A percentile compares a stretch with the other conserved stretches of the same genome.
Evolutionary conservation across 2,888 invertebrate species (phyloP).

Genomic region (Cremastinae sp.): DNA sequence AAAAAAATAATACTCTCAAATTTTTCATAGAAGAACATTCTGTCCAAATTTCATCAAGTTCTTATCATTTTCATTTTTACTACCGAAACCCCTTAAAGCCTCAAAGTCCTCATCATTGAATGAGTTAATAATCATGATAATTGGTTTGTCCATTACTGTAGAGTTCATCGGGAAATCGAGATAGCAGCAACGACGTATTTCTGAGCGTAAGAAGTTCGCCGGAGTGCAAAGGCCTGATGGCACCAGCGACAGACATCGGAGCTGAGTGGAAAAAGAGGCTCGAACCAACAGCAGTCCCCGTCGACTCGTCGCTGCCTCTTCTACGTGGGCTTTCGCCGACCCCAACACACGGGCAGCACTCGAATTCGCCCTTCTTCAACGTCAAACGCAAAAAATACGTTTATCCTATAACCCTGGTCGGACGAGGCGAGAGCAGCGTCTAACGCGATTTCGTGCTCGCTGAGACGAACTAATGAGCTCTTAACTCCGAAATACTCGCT

Average conservation of each 20-base stretch:
- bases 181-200: slow-evolving; percentile 75
- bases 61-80: no score
- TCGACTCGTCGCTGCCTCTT: slow-evolving; percentile 82
- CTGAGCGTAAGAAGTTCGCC: slow-evolving; percentile 76
- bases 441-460: slow-evolving; percentile 67
- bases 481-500: slow-evolving; percentile 24
- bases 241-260: slow-evolving; percentile 76
- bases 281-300: slow-evolving; percentile 62
- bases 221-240: slow-evolving; percentile 77
- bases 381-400: slow-evolving; percentile 84
- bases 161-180: slow-evolving; percentile 71
- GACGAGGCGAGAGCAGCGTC: slow-evolving; percentile 82
- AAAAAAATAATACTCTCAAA: no score
- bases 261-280: slow-evolving; percentile 77
- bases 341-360: slow-evolving; percentile 70
- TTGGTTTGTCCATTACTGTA: slow-evolving; percentile 48
- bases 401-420: slow-evolving; percentile 82
- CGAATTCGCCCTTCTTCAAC: slow-evolving; percentile 82
- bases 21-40: no score
- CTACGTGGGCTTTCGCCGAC: slow-evolving; percentile 81
- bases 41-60: no score
- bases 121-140: neutral
- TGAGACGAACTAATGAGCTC: slow-evolving; percentile 17
- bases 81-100: no score
- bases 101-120: neutral